Conservation (phyloP, 2,797 vertebrate species). For the Parotocinclus haroldoi region DNA sequence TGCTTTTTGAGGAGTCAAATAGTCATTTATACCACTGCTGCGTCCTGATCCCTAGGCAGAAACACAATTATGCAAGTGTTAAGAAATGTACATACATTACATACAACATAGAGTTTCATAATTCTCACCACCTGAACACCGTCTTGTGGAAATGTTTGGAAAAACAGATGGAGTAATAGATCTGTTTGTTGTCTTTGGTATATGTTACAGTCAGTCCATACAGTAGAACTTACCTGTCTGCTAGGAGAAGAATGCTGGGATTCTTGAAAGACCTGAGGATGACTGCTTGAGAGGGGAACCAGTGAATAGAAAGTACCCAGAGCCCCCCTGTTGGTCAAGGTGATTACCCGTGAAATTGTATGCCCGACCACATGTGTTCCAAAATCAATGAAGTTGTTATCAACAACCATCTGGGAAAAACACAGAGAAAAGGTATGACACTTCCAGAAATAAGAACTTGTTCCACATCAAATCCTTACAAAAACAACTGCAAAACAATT, state of each 20-base stretch:
- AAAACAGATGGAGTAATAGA: neutral
- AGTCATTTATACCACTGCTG: slow-evolving; percentile 29
- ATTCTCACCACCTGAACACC: too few species aligned
- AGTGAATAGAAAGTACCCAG: slow-evolving; percentile 77
- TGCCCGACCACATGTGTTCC: slow-evolving; percentile 86
- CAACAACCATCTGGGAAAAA: slow-evolving; percentile 78
- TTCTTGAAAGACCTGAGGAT: slow-evolving; percentile 39
- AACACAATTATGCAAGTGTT: neutral
- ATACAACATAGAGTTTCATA: too few species aligned
- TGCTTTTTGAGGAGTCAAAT: slow-evolving; percentile 12
- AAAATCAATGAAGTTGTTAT: slow-evolving; percentile 82
- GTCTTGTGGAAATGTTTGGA: too few species aligned
- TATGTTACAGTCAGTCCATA: neutral
- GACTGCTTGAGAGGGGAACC: slow-evolving; percentile 47
- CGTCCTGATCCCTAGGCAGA: slow-evolving; percentile 44
- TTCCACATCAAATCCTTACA: neutral
- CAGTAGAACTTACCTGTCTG: slow-evolving; percentile 56
- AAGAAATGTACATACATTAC: too few species aligned
- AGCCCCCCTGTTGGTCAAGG: slow-evolving; percentile 83
- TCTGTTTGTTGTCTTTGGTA: slow-evolving; percentile 3
- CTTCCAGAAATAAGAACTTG: neutral
- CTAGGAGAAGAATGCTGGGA: slow-evolving; percentile 33
- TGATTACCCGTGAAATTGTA: slow-evolving; percentile 77
- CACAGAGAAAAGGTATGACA: slow-evolving; percentile 17
- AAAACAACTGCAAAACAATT: too few species aligned